Conservation (phyloP, 2,113 vertebrate species). For the Neodon shergylaensis region DNA sequence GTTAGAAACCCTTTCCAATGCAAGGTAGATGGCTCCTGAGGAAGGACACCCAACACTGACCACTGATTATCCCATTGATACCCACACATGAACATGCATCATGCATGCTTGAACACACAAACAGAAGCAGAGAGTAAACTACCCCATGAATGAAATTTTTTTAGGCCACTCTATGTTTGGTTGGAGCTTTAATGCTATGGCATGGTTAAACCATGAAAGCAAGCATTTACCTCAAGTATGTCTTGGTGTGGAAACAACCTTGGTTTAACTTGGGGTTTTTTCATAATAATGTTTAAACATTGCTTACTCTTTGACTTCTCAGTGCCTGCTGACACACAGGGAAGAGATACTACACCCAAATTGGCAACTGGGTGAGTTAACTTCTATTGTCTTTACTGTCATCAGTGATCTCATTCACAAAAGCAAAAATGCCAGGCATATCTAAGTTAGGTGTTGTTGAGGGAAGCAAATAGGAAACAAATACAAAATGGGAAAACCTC, state of each 20-base stretch:
- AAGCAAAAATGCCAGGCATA: not conserved
- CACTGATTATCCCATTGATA: not conserved
- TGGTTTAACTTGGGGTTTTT: not conserved
- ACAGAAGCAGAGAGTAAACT: not conserved
- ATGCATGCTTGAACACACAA: not conserved
- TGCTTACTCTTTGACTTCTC: slow-evolving; percentile 1
- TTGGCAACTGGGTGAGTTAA: not conserved
- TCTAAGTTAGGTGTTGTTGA: not conserved
- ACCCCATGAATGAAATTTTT: not conserved
- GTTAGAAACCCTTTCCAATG: not conserved
- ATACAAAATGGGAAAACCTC: not conserved
- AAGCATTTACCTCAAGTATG: not conserved
- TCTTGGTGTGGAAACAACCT: not conserved
- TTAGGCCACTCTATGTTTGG: not conserved
- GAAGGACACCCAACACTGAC: not conserved
- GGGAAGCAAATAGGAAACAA: not conserved
- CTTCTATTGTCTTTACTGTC: not conserved
- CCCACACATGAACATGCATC: not conserved
- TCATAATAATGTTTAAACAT: not conserved
- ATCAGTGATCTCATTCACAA: not conserved
- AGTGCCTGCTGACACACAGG: not conserved
- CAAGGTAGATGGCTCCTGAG: not conserved
- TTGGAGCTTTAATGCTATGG: not conserved
- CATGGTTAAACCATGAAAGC: not conserved
- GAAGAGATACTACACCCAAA: not conserved